Evolutionary conservation across 2,113 vertebrate genomes (phyloP).

Genomic region (Xerus inauris): DNA sequence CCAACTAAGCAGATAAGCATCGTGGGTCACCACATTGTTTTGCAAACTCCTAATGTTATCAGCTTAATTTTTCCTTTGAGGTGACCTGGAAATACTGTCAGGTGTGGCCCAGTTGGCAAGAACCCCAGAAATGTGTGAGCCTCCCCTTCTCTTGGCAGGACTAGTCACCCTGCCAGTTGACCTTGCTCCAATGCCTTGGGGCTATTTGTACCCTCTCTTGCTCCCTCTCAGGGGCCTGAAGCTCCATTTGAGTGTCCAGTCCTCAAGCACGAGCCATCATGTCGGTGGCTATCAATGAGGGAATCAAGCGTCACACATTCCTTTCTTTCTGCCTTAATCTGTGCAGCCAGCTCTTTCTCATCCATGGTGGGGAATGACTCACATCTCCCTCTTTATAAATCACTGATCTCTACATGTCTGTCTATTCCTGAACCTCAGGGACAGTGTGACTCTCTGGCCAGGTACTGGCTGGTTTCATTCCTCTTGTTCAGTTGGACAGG

Average conservation of each 20-base stretch:
- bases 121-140: neutral
- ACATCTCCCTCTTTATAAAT: neutral
- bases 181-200: neutral
- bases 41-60: too few relatives aligned
- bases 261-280: neutral
- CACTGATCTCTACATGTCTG: neutral
- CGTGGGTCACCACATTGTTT: neutral
- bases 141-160: too few relatives aligned
- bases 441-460: too few relatives aligned
- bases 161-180: too few relatives aligned
- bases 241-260: neutral
- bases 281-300: too few relatives aligned
- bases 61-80: neutral
- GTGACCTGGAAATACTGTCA: neutral
- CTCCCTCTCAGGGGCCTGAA: neutral
- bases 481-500: too few relatives aligned
- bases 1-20: neutral
- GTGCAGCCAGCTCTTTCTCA: neutral
- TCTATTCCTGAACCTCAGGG: too few relatives aligned
- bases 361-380: neutral
- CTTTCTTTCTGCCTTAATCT: neutral
- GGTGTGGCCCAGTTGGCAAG: neutral
- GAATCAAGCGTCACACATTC: neutral
- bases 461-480: too few relatives aligned
- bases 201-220: neutral